phyloP scores from a whole-genome alignment of 1,140 invertebrate species.

The Papilio dardanus region DNA sequence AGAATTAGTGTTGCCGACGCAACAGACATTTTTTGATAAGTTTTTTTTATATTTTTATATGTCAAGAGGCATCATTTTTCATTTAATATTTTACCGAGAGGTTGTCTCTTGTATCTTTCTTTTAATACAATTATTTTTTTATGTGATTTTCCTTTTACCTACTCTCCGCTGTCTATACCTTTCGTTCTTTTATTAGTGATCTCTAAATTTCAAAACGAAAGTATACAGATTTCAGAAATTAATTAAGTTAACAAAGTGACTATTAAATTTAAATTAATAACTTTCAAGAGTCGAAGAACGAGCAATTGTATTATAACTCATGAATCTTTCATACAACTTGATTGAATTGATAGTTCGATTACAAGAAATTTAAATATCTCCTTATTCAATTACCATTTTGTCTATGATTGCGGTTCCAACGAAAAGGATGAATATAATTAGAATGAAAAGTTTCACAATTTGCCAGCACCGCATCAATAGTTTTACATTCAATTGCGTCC shows the following conservation, averaged over 20 bases:
- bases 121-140: no score
- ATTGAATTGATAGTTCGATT: conserved; percentile 13
- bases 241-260: not conserved
- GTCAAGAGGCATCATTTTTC: no score
- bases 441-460: conserved; percentile 23
- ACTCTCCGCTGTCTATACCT: no score
- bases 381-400: conserved; percentile 28
- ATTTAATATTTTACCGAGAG: no score
- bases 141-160: no score
- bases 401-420: not conserved
- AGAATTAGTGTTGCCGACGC: no score
- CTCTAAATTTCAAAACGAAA: no score
- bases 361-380: conserved; percentile 9
- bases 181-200: no score
- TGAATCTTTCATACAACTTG: conserved; percentile 12
- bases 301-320: not conserved
- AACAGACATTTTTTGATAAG: no score
- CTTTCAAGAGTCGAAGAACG: not conserved
- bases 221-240: not conserved
- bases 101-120: no score
- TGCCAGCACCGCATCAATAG: conserved; percentile 11
- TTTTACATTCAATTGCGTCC: not conserved
- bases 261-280: not conserved
- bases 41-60: no score
- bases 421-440: conserved; percentile 24